phyloP scores from a whole-genome alignment of 2,113 vertebrate genomes.

The Crotalus tigris region DNA sequence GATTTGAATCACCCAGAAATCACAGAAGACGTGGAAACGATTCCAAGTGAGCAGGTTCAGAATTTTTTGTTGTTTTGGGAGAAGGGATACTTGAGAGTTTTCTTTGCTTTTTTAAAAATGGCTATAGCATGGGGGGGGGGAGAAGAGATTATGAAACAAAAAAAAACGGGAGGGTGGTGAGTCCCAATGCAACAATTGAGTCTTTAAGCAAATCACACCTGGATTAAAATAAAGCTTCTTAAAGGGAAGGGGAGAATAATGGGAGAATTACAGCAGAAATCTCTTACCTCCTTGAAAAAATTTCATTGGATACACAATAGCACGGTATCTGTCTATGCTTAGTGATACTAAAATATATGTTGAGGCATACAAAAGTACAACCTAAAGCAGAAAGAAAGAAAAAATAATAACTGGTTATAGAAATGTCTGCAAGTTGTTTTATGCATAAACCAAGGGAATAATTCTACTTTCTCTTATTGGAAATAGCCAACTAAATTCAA shows the following conservation, averaged over 20 bases:
- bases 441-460: not conserved
- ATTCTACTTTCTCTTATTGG: not conserved
- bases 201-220: too few species aligned
- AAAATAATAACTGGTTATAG: not conserved
- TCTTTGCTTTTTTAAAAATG: too few species aligned
- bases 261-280: not conserved
- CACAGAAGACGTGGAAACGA: too few species aligned
- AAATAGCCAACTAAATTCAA: not conserved
- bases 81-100: not conserved
- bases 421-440: not conserved
- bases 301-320: slow-evolving; percentile 78
- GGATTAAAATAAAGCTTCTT: not conserved
- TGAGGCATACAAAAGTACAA: slow-evolving; percentile 77
- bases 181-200: too few species aligned
- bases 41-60: too few species aligned
- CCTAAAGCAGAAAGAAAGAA: slow-evolving; percentile 54
- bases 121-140: too few species aligned
- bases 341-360: slow-evolving; percentile 75
- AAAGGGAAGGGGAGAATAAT: not conserved
- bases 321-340: slow-evolving; percentile 76
- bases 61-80: not conserved
- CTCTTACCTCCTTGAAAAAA: slow-evolving; percentile 76
- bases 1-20: too few species aligned
- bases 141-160: too few species aligned
- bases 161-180: too few species aligned